Percentiles rank a stretch among this genome's conserved stretches.
phyloP scores from a whole-genome alignment of 2,113 vertebrate genomes.

The Mesocricetus auratus region DNA sequence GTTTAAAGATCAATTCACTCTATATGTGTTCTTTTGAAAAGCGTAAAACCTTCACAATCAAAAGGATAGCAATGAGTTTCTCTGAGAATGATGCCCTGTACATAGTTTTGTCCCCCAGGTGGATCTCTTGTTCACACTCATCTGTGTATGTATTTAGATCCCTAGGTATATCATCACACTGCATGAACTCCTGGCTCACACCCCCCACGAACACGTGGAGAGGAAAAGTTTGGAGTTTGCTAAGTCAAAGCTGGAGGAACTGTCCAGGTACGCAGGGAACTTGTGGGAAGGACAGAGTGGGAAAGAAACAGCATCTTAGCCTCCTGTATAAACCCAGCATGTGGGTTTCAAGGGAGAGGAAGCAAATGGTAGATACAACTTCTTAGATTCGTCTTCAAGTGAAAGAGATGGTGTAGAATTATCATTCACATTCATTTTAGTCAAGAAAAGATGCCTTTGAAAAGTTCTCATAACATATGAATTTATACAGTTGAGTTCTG shows the following conservation, averaged over 20 bases:
- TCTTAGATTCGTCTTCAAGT: background rate
- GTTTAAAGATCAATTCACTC: background rate
- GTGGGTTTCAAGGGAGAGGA: background rate
- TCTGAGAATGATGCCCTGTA: rapidly evolving
- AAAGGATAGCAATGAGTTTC: background rate
- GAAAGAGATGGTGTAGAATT: background rate
- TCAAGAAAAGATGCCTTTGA: background rate
- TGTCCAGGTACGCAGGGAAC: slow-evolving; percentile 91
- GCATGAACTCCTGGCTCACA: slow-evolving; percentile 97
- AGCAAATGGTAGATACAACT: background rate
- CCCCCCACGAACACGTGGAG: slow-evolving; percentile 97
- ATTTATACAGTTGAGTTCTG: background rate
- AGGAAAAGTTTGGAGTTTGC: slow-evolving; percentile 99
- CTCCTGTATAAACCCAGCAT: background rate
- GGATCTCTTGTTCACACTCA: slow-evolving; percentile 39
- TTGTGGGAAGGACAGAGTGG: background rate
- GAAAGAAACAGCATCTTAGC: background rate
- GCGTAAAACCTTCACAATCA: background rate
- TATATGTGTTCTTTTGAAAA: background rate
- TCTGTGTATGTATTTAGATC: slow-evolving; percentile 88
- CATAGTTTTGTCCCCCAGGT: background rate
- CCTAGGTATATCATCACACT: slow-evolving; percentile 99
- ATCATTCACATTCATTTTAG: background rate
- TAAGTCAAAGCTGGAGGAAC: slow-evolving; percentile 97
- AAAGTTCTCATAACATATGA: background rate